Evolutionary conservation across 2,113 vertebrate genomes (phyloP).

Genomic region (Ornithorhynchus anatinus): DNA sequence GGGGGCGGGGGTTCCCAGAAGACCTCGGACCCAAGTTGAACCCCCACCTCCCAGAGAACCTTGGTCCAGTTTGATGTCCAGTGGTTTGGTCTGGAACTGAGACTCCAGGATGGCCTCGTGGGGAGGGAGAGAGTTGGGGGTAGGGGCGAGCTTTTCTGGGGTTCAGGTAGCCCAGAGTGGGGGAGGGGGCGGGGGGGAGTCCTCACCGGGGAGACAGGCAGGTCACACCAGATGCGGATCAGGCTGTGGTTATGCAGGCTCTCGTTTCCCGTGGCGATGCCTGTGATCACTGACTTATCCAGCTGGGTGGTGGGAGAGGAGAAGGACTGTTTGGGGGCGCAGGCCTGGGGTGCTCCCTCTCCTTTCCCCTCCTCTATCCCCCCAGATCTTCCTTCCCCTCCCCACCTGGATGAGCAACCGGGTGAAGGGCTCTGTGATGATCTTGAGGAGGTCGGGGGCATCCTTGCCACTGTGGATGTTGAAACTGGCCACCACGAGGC

Average conservation of each 20-base stretch:
- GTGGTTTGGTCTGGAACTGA: no score
- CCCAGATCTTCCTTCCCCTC: background rate
- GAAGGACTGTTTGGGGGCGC: background rate
- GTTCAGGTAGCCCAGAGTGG: background rate
- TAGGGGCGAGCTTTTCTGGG: background rate
- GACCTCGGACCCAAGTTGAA: no score
- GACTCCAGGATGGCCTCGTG: no score
- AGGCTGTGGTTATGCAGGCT: conserved; percentile 87
- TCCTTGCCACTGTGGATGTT: conserved; percentile 78
- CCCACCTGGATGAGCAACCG: background rate
- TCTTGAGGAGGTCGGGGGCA: conserved; percentile 85
- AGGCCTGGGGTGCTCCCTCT: background rate
- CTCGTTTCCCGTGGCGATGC: conserved; percentile 82
- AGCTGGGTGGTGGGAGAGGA: conserved; percentile 66
- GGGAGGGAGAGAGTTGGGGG: background rate
- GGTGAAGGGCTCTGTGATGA: conserved; percentile 90
- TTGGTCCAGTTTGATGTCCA: no score
- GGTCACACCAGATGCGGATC: conserved; percentile 83
- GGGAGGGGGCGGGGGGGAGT: fast-evolving
- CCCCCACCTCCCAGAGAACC: no score
- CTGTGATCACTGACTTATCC: conserved; percentile 89
- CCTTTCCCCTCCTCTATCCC: background rate
- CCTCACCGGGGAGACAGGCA: conserved; percentile 69
- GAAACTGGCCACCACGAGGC: conserved; percentile 77
- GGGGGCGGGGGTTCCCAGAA: no score